Base-by-base conservation (phyloP, 1,140 invertebrate species). In the Grapholita molesta region DNA sequence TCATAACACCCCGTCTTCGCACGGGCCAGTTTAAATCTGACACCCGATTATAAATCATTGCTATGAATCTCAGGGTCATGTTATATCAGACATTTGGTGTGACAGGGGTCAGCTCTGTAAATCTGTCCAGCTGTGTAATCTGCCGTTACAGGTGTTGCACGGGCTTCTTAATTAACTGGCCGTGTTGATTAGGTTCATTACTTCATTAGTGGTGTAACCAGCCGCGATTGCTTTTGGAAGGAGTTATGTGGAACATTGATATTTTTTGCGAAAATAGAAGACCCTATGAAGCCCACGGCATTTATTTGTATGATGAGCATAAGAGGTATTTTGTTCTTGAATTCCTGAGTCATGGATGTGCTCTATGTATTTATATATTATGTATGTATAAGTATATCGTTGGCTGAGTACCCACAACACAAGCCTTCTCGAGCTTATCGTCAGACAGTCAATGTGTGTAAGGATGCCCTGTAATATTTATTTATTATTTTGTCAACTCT, bases 71-170 rank as follows among this genome's bases (percentile, higher is more conserved):
- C 42, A 2, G 18, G 42, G 42, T 48, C 6, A 21, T 21, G 18
- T 48, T 48, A 21, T 6, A 48, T 7, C 21, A n/a, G 42, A 2
- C 3, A 38, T 12, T n/a, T 1, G 15, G n/a, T 48, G n/a, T 48
- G 42, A 48, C 42, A 48, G 6, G 18, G 42, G 64, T 23, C 32
- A 32, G 30, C 24, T 30, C 72, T 64, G 74, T 84, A 80, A 78
- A 76, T 79, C 76, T 77, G 70, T 69, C 64, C 74, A 73, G 68
- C 70, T 76, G 74, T 11, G 38, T 32, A 66, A 66, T 66, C 18
- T 18, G 7, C 25, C 38, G 30, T 66, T 35, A 66, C 30, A 66
- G 32, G 32, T 66, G 38, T 66, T 61, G n/a, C 55, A 61, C 23
- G 12, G 55, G 55, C 21, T 61, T 30, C 53, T 61, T 61, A 61